These are phyloP conservation scores for Neoaliturus tenellus DNA, from an alignment of 2,888 invertebrate species.

Conservation along the genomic window DNA sequence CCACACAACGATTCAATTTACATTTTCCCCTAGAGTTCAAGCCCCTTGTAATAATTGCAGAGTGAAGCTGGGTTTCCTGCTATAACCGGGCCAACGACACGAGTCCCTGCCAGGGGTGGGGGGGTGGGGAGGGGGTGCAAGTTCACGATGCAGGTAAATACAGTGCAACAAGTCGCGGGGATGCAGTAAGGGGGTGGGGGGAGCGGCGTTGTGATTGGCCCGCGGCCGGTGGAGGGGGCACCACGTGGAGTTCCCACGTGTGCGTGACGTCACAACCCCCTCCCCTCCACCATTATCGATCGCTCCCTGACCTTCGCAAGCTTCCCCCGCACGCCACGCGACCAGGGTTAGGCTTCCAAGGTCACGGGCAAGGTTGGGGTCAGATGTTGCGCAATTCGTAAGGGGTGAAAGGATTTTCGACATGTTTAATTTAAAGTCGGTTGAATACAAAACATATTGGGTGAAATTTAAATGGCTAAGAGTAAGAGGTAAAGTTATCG, in stretches of 20 bases:
- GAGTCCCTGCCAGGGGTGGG: neutral
- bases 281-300: neutral
- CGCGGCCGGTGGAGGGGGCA: neutral
- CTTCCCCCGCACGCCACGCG: conserved; percentile 10
- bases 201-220: neutral
- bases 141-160: conserved; percentile 11
- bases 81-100: conserved; percentile 1
- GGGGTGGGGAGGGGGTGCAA: neutral
- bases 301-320: neutral
- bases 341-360: neutral
- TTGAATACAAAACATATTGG: too few species aligned
- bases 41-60: too few species aligned
- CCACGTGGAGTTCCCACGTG: conserved; percentile 8
- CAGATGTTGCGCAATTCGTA: neutral
- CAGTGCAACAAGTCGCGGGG: conserved; percentile 6
- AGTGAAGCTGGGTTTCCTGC: neutral
- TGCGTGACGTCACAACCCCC: neutral
- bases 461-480: too few species aligned
- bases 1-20: too few species aligned
- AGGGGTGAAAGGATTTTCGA: neutral
- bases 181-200: neutral
- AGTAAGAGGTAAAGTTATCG: too few species aligned
- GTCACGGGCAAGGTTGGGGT: neutral
- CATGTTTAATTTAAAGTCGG: too few species aligned
- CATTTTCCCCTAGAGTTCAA: too few species aligned